Conservation (phyloP, 1,140 invertebrate species). For the Sarcophaga peregrina region DNA sequence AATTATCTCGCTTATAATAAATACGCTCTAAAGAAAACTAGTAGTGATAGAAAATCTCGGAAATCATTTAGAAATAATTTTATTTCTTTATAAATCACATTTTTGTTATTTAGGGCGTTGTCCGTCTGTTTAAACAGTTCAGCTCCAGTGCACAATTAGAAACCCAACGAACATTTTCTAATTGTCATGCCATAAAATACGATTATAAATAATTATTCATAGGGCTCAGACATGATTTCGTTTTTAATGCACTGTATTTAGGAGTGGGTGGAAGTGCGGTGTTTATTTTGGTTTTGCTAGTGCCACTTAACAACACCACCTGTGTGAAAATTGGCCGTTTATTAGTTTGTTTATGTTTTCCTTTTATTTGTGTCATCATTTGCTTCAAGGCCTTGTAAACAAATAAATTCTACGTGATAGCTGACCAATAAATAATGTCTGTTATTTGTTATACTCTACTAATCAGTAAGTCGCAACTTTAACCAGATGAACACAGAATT, state of each 20-base stretch:
- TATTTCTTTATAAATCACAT: too few relatives aligned
- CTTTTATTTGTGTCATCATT: background rate
- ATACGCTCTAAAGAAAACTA: too few relatives aligned
- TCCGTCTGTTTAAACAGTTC: constrained; percentile 7
- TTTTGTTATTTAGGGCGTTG: background rate
- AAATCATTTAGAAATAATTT: too few relatives aligned
- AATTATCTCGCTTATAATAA: too few relatives aligned
- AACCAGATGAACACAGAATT: too few relatives aligned
- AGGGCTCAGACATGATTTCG: background rate
- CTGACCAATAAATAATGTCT: too few relatives aligned
- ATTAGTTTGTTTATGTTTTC: background rate
- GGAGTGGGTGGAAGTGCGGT: too few relatives aligned
- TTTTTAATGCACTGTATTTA: background rate
- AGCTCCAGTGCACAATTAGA: background rate
- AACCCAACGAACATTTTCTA: constrained; percentile 1
- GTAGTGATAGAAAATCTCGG: too few relatives aligned
- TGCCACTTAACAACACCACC: background rate
- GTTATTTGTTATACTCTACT: too few relatives aligned
- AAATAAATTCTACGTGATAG: background rate
- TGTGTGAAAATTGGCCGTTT: constrained; percentile 2
- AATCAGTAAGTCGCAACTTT: too few relatives aligned
- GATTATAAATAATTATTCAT: background rate
- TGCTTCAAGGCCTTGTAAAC: constrained; percentile 13
- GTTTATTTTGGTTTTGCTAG: too few relatives aligned
- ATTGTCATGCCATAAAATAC: background rate